These are phyloP conservation scores for Laticauda colubrina DNA, from an alignment of 2,113 vertebrate genomes.

Conservation along the genomic window DNA sequence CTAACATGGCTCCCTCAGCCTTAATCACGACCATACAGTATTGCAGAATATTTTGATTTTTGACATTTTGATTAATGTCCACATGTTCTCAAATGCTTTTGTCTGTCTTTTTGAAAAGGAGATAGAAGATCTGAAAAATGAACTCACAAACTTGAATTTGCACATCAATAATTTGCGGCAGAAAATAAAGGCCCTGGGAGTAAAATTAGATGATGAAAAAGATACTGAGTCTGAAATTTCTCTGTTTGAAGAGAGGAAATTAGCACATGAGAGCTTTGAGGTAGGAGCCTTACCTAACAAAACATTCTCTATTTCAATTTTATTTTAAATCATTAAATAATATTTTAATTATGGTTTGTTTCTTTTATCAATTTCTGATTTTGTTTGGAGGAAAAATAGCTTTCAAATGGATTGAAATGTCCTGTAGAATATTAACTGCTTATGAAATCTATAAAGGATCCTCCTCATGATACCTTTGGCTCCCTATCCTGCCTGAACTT, in stretches of 20 bases:
- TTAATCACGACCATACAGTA: not conserved
- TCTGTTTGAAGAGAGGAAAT: not conserved
- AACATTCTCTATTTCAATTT: not conserved
- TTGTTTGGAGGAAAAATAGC: not conserved
- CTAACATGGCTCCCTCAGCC: not conserved
- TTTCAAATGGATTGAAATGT: not conserved
- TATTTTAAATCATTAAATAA: not conserved
- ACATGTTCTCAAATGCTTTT: not conserved
- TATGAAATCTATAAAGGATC: not conserved
- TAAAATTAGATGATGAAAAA: not conserved
- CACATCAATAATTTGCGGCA: not conserved
- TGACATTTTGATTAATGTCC: not conserved
- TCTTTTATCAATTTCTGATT: not conserved
- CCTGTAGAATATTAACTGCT: not conserved
- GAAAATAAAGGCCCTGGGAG: not conserved
- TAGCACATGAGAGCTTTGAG: slow-evolving; percentile 10
- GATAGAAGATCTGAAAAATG: slow-evolving; percentile 1
- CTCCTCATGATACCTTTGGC: not conserved
- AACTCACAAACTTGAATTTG: not conserved
- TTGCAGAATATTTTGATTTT: not conserved
- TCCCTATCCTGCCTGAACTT: not conserved
- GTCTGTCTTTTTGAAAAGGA: slow-evolving; percentile 14
- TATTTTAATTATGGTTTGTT: not conserved
- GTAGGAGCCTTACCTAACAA: not conserved
- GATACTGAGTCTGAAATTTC: not conserved